These are phyloP conservation scores for Bruchidius siliquastri DNA, from an alignment of 2,888 invertebrate species.

Conservation along the genomic window DNA sequence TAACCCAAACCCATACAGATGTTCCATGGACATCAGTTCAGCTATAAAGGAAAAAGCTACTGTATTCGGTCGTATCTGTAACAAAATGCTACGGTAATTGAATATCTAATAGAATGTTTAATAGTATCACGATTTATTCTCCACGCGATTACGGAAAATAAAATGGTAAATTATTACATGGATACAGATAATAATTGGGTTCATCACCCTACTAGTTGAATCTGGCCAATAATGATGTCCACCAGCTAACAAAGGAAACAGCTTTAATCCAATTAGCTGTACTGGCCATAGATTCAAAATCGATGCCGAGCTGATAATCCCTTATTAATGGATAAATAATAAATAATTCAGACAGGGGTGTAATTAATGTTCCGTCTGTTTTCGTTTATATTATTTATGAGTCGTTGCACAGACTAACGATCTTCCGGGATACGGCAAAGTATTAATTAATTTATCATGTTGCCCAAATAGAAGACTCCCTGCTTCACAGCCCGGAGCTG, in stretches of 20 bases:
- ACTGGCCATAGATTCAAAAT: neutral
- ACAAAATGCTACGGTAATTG: neutral
- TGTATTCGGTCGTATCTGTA: no score
- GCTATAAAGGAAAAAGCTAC: no score
- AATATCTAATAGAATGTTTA: neutral
- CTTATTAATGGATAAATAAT: conserved; percentile 27
- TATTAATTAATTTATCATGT: conserved; percentile 3
- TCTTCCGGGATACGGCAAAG: conserved; percentile 1
- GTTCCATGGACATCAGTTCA: no score
- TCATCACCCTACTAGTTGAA: neutral
- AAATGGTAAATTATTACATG: neutral
- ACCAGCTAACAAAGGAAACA: neutral
- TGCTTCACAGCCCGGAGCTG: neutral
- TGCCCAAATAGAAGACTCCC: neutral
- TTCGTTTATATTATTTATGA: conserved; percentile 19
- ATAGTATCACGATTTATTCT: neutral
- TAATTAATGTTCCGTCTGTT: conserved; percentile 21
- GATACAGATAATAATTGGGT: neutral
- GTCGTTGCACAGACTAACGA: conserved; percentile 16
- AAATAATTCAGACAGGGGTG: conserved; percentile 22
- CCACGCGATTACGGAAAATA: neutral
- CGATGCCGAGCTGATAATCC: conserved; percentile 14
- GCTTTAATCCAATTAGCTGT: neutral
- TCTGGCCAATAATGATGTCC: neutral
- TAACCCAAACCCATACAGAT: no score